Percentiles rank a stretch among this genome's conserved stretches.
These are phyloP conservation scores for Amphiprion ocellaris DNA, from an alignment of 2,113 vertebrate species.

Conservation along the genomic window DNA sequence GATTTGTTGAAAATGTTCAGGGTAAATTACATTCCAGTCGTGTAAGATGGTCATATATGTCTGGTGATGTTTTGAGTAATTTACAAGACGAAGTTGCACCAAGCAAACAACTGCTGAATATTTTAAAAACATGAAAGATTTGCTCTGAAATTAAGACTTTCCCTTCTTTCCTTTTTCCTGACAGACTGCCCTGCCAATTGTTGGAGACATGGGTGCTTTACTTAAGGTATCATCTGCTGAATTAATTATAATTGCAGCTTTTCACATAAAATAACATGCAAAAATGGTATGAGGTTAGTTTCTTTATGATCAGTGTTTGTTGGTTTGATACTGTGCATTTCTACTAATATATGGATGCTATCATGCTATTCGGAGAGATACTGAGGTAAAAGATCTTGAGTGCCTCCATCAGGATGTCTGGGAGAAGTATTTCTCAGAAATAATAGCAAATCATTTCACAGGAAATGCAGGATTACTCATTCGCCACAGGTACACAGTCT, in stretches of 20 bases:
- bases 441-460: constrained; percentile 1
- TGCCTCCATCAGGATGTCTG: constrained; percentile 62
- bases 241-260: constrained; percentile 33
- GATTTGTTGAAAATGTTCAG: constrained; percentile 16
- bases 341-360: background rate
- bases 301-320: constrained; percentile 20
- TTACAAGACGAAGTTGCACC: constrained; percentile 12
- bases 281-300: background rate
- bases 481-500: constrained; percentile 1
- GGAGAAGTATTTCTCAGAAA: constrained; percentile 31
- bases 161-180: constrained; percentile 26
- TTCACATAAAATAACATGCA: constrained; percentile 9
- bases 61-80: constrained; percentile 13
- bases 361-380: background rate
- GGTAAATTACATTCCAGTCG: constrained; percentile 34
- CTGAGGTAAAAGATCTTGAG: constrained; percentile 42
- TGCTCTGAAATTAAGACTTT: constrained; percentile 16
- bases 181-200: constrained; percentile 94
- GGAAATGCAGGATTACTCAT: constrained; percentile 2
- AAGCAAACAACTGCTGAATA: constrained; percentile 31
- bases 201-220: constrained; percentile 92
- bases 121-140: constrained; percentile 14
- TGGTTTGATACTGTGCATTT: constrained; percentile 9
- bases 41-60: constrained; percentile 11
- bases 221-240: constrained; percentile 89